Conservation (phyloP, 2,888 invertebrate genomes). For the Drosophila ustulata region DNA sequence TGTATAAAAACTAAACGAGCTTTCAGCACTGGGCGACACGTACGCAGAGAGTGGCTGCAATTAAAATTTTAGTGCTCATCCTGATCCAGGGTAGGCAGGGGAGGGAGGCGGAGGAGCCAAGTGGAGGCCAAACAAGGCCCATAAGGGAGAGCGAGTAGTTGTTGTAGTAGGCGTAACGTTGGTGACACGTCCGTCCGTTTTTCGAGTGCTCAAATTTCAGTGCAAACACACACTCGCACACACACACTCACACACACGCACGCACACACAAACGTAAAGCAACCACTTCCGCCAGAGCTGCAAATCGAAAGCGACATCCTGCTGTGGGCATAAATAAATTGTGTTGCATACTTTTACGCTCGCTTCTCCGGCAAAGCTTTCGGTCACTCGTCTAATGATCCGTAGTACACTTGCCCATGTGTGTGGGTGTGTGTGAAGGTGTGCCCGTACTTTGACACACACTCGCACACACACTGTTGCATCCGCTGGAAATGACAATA, state of each 20-base stretch:
- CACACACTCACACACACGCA: background rate
- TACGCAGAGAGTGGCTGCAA: slow-evolving; percentile 72
- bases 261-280: background rate
- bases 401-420: slow-evolving; percentile 18
- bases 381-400: slow-evolving; percentile 66
- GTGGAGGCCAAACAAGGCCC: background rate
- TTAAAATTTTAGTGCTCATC: slow-evolving; percentile 74
- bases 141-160: background rate
- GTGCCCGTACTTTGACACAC: slow-evolving; percentile 3
- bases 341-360: slow-evolving; percentile 65
- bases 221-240: slow-evolving; percentile 40
- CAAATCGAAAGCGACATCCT: slow-evolving; percentile 69
- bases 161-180: slow-evolving; percentile 25
- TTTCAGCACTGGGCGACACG: slow-evolving; percentile 63
- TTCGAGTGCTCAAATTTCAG: slow-evolving; percentile 58
- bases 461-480: background rate
- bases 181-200: slow-evolving; percentile 50
- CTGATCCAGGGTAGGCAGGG: slow-evolving; percentile 8
- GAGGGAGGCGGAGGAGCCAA: no score
- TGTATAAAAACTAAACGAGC: slow-evolving; percentile 75
- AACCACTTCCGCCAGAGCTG: slow-evolving; percentile 56
- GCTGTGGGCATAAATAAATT: slow-evolving; percentile 73
- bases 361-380: slow-evolving; percentile 8
- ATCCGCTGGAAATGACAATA: slow-evolving; percentile 34
- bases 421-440: slow-evolving; percentile 3